Base-by-base conservation (phyloP, 2,113 vertebrate genomes). In the Lepidothrix coronata region DNA sequence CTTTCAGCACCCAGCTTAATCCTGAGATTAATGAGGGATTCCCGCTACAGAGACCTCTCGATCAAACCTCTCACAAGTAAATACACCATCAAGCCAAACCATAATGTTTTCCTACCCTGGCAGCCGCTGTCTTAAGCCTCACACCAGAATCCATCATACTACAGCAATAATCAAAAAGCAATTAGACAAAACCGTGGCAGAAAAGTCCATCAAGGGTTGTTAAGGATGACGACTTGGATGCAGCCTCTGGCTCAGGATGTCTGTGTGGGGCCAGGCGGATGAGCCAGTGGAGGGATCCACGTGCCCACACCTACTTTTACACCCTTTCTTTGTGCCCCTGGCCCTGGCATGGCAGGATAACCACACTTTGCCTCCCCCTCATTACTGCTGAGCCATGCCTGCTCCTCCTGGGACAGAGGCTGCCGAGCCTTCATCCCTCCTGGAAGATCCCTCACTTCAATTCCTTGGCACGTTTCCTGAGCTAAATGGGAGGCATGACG, bases 161-260 rank as follows among this genome's bases (percentile, higher is more conserved):
- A 63, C 43, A 75, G 93, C 58, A 72, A 93, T 62, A 81, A 85
- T 96, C 91, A 93, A 89, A 94, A 73, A 63, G 68, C 80, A 89
- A 89, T 93, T 86, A 93, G 83, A 92, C 74, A 91, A 92, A 92
- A 59, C 52, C 52, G 41, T 63, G 91, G 92, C 92, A 92, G 83
- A 35, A 37, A 93, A 93, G 88, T 94, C 96, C 94, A 94, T 91
- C 85, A 88, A 44, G 67, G 92, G 88, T 83, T 16, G 30, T 95
- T 93, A 96, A 90, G 71, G 85, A 90, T 83, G 94, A 95, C 2
- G 12, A 84, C 79, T 93, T 93, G 88, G 94, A 97, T 33, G 37
- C 67, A 37, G 88, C 21, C 62, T 28, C 78, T 95, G 88, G 93
- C 92, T 90, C n/a, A 4, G 54, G 82, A 76, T 4, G 5, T 18